Conservation (phyloP, 2,888 invertebrate genomes). For the Megastigmus dorsalis region DNA sequence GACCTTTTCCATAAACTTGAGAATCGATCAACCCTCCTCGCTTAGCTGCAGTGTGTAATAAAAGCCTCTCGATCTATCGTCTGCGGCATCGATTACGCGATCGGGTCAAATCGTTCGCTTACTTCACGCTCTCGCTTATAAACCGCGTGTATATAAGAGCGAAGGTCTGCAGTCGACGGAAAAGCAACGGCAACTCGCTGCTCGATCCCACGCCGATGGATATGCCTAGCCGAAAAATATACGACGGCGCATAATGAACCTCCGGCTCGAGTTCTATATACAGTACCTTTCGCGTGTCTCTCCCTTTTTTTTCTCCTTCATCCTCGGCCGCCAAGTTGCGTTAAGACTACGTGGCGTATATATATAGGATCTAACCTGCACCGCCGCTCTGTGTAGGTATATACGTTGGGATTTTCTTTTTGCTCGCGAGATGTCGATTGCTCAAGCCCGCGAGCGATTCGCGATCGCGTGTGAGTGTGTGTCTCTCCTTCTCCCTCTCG, state of each 20-base stretch:
- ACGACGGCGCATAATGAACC: neutral
- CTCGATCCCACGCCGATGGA: constrained; percentile 32
- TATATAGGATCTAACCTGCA: too few species aligned
- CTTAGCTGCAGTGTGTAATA: too few species aligned
- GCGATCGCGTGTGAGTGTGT: constrained; percentile 1
- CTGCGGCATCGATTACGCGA: neutral
- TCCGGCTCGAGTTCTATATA: too few species aligned
- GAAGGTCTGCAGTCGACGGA: too few species aligned
- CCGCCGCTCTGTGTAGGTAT: neutral
- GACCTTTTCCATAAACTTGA: too few species aligned
- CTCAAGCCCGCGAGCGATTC: constrained; percentile 35
- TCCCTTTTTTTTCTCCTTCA: neutral
- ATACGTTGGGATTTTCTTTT: constrained; percentile 29
- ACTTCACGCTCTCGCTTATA: neutral
- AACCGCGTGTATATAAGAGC: too few species aligned
- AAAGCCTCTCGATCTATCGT: neutral
- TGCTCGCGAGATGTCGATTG: neutral
- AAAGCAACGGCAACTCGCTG: too few species aligned
- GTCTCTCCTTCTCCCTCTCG: too few species aligned
- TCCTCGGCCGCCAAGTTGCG: neutral
- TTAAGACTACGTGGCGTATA: neutral
- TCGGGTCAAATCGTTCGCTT: neutral
- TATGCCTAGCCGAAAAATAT: constrained; percentile 37
- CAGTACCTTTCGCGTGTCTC: too few species aligned
- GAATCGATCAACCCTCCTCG: too few species aligned